phyloP scores from a whole-genome alignment of 2,113 vertebrate genomes.

The Neodon shergylaensis region DNA sequence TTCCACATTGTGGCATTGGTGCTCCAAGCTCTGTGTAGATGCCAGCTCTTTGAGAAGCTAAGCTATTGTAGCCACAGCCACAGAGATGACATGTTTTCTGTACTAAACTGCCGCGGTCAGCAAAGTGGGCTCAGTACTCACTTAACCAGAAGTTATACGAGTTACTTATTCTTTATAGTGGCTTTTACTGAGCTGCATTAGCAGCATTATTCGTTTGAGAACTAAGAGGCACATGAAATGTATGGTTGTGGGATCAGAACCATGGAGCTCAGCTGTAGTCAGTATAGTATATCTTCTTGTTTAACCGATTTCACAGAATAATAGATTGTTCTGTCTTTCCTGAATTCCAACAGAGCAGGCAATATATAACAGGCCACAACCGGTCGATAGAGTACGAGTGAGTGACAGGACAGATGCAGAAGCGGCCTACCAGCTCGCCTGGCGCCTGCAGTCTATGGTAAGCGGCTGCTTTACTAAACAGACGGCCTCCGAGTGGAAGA shows the following conservation, averaged over 20 bases:
- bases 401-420: constrained; percentile 91
- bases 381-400: constrained; percentile 89
- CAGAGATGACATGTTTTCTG: constrained; percentile 31
- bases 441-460: constrained; percentile 97
- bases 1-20: neutral
- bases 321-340: neutral
- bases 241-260: constrained; percentile 4
- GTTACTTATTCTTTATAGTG: neutral
- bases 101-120: constrained; percentile 22
- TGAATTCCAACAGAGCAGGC: constrained; percentile 91
- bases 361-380: constrained; percentile 93
- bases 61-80: neutral
- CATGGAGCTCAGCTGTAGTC: neutral
- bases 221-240: neutral
- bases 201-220: neutral
- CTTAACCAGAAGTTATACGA: constrained; percentile 46
- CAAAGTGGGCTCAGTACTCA: neutral
- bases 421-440: constrained; percentile 94
- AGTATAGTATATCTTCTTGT: neutral
- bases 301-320: constrained; percentile 43
- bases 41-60: constrained; percentile 27
- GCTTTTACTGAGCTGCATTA: constrained; percentile 3
- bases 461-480: neutral
- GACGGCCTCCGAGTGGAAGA: neutral
- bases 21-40: neutral